Evolutionary conservation across 2,113 vertebrate genomes (phyloP), one percentile per base, ranked within the genome.

Genomic region (Harpagus bidentatus): DNA sequence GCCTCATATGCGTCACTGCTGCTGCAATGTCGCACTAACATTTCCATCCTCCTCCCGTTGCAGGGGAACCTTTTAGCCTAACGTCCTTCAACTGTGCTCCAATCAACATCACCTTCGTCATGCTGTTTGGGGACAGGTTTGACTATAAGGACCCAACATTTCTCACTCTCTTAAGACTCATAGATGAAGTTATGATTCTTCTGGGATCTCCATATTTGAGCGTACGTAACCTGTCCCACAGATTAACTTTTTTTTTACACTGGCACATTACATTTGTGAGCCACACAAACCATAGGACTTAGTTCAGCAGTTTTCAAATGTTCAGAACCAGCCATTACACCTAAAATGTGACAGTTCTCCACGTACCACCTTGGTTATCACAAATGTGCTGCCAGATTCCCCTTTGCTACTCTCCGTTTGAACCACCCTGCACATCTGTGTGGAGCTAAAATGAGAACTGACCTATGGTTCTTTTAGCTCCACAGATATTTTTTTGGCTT

Each of bases 71-170:
- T 36, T 98, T 98, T 26, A 95, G 85, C 9, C 89, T 98, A 70
- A 73, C 95, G 0, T 81, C 97, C 58, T 97, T 98, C 50, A 97
- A 98, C 92, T 97, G 96, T 14, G 98, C 98, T 10, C 98, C 98
- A 8, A 98, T 98, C 95, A 98, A 98, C 34, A 16, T 98, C 95
- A 98, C 97, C 81, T 98, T 98, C 48, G 0, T 82, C 5, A 62
- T 98, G 65, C 96, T 98, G 45, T 98, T 98, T 6, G 98, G 98
- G 59, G 97, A 90, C 61, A 96, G 98, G 55, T 98, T 98, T 42
- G 97, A 98, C 72, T 98, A 98, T 56, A 89, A 80, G 38, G 98
- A 98, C 78, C 97, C 98, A 1, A 77, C 96, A 10, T 98, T 98
- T 18, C 40, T 97, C 71, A 97, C 98, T 25, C 93, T 98, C 59